Percentiles rank a stretch among this genome's conserved stretches.
Conservation (phyloP, 2,113 vertebrate species). For the Oreochromis tanganicae region DNA sequence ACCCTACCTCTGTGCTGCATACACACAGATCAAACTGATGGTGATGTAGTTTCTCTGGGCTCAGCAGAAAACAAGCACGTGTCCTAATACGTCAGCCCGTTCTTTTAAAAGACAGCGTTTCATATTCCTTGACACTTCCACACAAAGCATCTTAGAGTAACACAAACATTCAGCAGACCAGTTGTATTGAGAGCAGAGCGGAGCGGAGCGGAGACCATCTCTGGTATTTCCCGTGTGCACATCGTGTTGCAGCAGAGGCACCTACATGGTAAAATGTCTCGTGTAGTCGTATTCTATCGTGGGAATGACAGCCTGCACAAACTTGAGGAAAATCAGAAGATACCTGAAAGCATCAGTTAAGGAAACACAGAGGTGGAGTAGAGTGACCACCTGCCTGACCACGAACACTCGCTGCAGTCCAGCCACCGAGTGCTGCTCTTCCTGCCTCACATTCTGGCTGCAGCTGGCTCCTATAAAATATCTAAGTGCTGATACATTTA, state of each 20-base stretch:
- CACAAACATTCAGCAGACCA: background rate
- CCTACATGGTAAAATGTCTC: conserved; percentile 97
- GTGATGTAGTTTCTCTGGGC: background rate
- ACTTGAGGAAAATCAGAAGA: conserved; percentile 99
- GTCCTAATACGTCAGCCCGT: background rate
- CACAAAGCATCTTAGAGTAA: conserved; percentile 5
- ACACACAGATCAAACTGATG: background rate
- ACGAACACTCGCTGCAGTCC: background rate
- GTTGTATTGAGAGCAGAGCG: background rate
- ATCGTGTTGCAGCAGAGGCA: background rate
- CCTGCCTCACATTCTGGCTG: background rate
- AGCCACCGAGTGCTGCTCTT: background rate
- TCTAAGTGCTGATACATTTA: fast-evolving
- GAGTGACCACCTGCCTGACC: background rate
- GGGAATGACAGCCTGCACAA: conserved; percentile 99
- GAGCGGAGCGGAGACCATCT: background rate
- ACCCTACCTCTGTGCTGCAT: background rate
- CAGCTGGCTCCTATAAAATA: fast-evolving
- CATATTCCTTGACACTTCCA: background rate
- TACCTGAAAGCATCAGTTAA: conserved; percentile 84
- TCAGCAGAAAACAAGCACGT: background rate
- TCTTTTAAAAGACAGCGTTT: background rate
- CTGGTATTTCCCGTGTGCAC: background rate
- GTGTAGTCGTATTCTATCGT: conserved; percentile 99
- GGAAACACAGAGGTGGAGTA: conserved; percentile 57